Base-by-base conservation (phyloP, 2,113 vertebrate genomes). In the Pampusana beccarii region DNA sequence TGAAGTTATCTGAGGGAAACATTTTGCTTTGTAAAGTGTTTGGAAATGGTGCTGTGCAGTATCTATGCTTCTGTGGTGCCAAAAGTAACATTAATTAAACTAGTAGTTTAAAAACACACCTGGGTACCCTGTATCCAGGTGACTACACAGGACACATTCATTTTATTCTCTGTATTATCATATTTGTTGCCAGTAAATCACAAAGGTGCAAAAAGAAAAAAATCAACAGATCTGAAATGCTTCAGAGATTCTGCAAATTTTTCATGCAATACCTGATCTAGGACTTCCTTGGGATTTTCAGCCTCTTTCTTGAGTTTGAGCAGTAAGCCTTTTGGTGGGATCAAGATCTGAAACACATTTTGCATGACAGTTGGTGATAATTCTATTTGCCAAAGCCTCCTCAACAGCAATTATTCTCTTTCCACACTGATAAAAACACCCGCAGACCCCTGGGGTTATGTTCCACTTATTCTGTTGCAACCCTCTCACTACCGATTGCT, bases 241-340 rank as follows among this genome's bases (percentile, higher is more conserved):
- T 78, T 51, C 38, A 58, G 51, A 7, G 17, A 13, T 42, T 86
- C 60, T 51, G 28, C 3, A 58, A 25, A 5, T 34, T 46, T 69
- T 82, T 40, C 18, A 19, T 8, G 7, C 10, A 36, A 97, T 98
- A 99, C 99, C 99, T 99, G 99, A 96, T 99, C 99, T 88, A 99
- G 97, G 84, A 99, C 99, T 81, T 99, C 99, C 90, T 98, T 98
- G 53, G 99, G 98, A 94, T 99, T 99, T 97, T 99, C 99, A 0
- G 99, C 98, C 81, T 99, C 99, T 78, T 97, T 99, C 97, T 99
- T 99, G 77, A 99, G 98, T 93, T 99, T 99, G 84, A 95, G 80
- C 89, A 99, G 98, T 17, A 99, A 98, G 48, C 99, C 99, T 97
- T 99, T 99, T 0, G 99, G 99, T 25, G 99, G 99, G 90, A 99